Conservation (phyloP, 1,140 invertebrate genomes). For the Drosophila sulfurigaster region DNA sequence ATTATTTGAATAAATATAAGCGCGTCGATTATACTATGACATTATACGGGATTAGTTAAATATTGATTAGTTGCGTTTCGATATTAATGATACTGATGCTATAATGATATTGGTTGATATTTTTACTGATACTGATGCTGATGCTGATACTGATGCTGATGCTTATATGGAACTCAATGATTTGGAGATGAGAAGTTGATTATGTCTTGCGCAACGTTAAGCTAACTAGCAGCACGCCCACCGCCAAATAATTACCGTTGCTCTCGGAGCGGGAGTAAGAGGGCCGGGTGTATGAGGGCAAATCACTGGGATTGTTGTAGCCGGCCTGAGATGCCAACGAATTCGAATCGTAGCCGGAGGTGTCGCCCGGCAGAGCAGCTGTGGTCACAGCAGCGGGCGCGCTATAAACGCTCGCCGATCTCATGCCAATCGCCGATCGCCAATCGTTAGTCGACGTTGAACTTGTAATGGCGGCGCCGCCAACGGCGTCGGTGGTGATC, state of each 20-base stretch:
- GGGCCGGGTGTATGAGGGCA: constrained; percentile 81
- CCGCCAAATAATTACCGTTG: constrained; percentile 84
- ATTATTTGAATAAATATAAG: constrained; percentile 6
- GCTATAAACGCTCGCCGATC: constrained; percentile 83
- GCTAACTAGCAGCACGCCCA: constrained; percentile 81
- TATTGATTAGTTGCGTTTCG: constrained; percentile 22
- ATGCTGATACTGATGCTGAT: constrained; percentile 9
- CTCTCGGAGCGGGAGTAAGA: constrained; percentile 81
- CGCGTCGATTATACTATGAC: not conserved
- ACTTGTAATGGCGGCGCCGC: constrained; percentile 52
- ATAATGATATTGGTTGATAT: constrained; percentile 7
- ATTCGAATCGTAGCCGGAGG: constrained; percentile 75
- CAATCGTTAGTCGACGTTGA: constrained; percentile 67
- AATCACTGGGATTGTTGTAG: constrained; percentile 75
- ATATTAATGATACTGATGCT: constrained; percentile 15
- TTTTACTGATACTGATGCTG: constrained; percentile 3
- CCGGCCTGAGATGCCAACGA: constrained; percentile 67
- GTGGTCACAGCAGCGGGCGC: constrained; percentile 76
- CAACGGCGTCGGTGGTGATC: constrained; percentile 45
- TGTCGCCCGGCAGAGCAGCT: constrained; percentile 65
- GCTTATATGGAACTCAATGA: not conserved
- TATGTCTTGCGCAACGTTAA: constrained; percentile 80
- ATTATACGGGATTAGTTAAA: not conserved
- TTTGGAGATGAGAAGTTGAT: constrained; percentile 9
- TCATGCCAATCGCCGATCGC: constrained; percentile 72